These are phyloP conservation scores for Solea solea DNA, from an alignment of 2,113 vertebrate genomes.

Conservation along the genomic window DNA sequence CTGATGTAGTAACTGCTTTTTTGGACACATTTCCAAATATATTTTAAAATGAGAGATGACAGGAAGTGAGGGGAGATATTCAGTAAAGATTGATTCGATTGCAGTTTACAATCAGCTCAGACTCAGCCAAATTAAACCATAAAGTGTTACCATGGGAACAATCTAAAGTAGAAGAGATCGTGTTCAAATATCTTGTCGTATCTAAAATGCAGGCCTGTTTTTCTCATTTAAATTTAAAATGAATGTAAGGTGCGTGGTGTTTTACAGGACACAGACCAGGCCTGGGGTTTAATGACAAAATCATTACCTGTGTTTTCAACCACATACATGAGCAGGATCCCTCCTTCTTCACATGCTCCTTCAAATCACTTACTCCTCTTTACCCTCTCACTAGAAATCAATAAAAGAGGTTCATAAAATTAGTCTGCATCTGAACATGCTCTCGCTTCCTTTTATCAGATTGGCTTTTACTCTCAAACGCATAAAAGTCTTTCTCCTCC, in stretches of 20 bases:
- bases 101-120: background rate
- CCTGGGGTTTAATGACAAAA: constrained; percentile 16
- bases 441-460: constrained; percentile 52
- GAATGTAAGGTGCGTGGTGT: background rate
- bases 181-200: background rate
- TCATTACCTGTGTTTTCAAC: constrained; percentile 17
- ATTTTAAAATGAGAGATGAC: background rate
- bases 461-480: constrained; percentile 62
- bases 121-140: constrained; percentile 2
- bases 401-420: constrained; percentile 61
- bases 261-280: background rate
- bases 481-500: constrained; percentile 59
- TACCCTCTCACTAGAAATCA: constrained; percentile 45
- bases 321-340: constrained; percentile 15
- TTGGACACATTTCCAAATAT: no score
- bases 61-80: background rate
- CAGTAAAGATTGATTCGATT: no score
- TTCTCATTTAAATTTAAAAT: background rate
- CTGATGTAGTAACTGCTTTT: no score
- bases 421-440: constrained; percentile 57
- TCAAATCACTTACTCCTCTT: background rate
- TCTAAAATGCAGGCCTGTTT: background rate
- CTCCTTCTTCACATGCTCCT: constrained; percentile 14
- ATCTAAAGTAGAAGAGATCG: background rate
- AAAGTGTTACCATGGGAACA: background rate